These are phyloP conservation scores for Syngnathus typhle DNA, from an alignment of 2,113 vertebrate species.

Conservation along the genomic window DNA sequence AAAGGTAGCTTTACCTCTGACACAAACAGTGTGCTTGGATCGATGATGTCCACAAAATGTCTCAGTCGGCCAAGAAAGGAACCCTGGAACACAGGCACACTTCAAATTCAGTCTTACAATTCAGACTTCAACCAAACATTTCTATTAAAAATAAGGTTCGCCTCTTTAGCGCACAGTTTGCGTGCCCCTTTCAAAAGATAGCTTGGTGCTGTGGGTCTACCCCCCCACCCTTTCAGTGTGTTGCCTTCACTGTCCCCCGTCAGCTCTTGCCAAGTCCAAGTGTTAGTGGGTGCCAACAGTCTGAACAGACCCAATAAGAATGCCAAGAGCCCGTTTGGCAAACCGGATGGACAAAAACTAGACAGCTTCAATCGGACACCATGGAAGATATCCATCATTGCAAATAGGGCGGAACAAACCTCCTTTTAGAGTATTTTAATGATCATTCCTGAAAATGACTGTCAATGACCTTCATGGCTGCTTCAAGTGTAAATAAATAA, in stretches of 20 bases:
- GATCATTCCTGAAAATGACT: conserved; percentile 7
- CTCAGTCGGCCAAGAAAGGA: conserved; percentile 89
- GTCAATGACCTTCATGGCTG: conserved; percentile 1
- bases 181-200: background rate
- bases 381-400: conserved; percentile 37
- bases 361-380: conserved; percentile 47
- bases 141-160: background rate
- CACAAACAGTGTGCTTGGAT: conserved; percentile 91
- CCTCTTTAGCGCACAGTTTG: background rate
- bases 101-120: background rate
- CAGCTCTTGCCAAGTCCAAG: conserved; percentile 48
- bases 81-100: conserved; percentile 62
- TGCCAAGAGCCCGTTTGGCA: conserved; percentile 64
- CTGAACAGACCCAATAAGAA: conserved; percentile 48
- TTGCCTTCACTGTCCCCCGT: conserved; percentile 22
- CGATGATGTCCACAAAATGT: conserved; percentile 92
- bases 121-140: background rate
- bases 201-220: conserved; percentile 26
- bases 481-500: conserved; percentile 25
- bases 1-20: conserved; percentile 78
- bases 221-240: background rate
- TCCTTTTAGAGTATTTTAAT: conserved; percentile 20
- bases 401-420: conserved; percentile 22
- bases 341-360: conserved; percentile 48
- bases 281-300: conserved; percentile 46